A percentile compares a stretch with the other conserved stretches of the same genome.
phyloP scores from a whole-genome alignment of 2,888 invertebrate genomes.

The Calliscelio sp. region DNA sequence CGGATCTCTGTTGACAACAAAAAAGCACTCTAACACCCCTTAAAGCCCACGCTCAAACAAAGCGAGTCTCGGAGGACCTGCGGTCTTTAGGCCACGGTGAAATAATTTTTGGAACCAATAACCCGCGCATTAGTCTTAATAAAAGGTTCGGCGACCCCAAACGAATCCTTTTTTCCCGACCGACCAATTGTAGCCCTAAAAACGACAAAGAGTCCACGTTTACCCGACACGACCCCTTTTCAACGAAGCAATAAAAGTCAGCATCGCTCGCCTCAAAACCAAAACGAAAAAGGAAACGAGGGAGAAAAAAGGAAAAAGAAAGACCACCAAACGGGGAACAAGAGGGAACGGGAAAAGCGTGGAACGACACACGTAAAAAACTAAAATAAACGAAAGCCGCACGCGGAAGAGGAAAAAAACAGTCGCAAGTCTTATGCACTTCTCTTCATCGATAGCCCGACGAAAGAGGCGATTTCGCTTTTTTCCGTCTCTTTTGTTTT shows the following conservation, averaged over 20 bases:
- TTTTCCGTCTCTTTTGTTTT: conserved; percentile 58
- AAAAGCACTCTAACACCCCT: conserved; percentile 20
- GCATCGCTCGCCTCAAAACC: conserved; percentile 46
- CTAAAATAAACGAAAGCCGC: conserved; percentile 27
- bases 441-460: conserved; percentile 52
- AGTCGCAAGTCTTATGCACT: conserved; percentile 54
- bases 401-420: conserved; percentile 40
- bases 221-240: conserved; percentile 49
- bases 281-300: conserved; percentile 31
- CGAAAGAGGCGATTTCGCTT: conserved; percentile 52
- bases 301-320: not conserved
- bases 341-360: too few relatives aligned
- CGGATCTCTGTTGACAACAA: conserved; percentile 16
- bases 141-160: conserved; percentile 45
- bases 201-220: conserved; percentile 49
- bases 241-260: conserved; percentile 60
- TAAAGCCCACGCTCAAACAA: too few relatives aligned
- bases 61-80: not conserved
- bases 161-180: conserved; percentile 18
- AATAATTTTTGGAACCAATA: conserved; percentile 34
- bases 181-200: conserved; percentile 48
- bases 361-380: conserved; percentile 3
- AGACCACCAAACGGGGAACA: not conserved
- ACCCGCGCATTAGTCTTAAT: conserved; percentile 46
- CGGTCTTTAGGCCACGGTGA: not conserved